These are phyloP conservation scores for Apistogramma diplotaenia DNA, from an alignment of 2,113 vertebrate genomes.

Conservation along the genomic window DNA sequence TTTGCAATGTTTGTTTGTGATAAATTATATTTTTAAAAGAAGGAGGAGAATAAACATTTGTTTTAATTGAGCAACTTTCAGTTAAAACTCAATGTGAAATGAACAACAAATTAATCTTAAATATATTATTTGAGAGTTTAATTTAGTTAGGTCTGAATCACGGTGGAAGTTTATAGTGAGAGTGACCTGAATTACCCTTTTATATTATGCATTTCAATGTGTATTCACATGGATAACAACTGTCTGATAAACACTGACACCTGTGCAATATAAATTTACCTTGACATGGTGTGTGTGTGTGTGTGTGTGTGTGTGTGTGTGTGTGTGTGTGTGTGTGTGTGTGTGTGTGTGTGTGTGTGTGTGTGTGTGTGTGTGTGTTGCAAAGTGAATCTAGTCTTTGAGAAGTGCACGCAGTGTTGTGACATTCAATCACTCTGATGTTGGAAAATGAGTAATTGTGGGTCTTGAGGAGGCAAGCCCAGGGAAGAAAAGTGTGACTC, in stretches of 20 bases:
- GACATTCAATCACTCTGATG: slow-evolving; percentile 63
- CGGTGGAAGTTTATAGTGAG: background rate
- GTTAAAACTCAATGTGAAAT: background rate
- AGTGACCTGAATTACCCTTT: background rate
- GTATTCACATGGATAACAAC: background rate
- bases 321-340: background rate
- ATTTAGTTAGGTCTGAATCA: background rate
- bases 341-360: background rate
- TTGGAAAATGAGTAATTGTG: slow-evolving; percentile 50
- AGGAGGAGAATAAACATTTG: no score
- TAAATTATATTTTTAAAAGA: background rate
- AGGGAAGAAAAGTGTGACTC: background rate
- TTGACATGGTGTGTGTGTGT: background rate
- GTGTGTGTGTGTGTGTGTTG: background rate
- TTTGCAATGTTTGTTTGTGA: background rate
- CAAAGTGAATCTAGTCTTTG: slow-evolving; percentile 8
- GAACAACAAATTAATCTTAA: background rate
- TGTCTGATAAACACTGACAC: background rate
- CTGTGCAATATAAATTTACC: no score
- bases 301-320: background rate
- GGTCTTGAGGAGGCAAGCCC: slow-evolving; percentile 30
- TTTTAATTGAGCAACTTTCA: background rate
- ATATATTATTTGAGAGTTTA: background rate
- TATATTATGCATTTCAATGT: background rate
- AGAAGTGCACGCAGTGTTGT: slow-evolving; percentile 42